These are phyloP conservation scores for Himantopus leucocephalus DNA, from an alignment of 2,113 vertebrate genomes.

Conservation along the genomic window DNA sequence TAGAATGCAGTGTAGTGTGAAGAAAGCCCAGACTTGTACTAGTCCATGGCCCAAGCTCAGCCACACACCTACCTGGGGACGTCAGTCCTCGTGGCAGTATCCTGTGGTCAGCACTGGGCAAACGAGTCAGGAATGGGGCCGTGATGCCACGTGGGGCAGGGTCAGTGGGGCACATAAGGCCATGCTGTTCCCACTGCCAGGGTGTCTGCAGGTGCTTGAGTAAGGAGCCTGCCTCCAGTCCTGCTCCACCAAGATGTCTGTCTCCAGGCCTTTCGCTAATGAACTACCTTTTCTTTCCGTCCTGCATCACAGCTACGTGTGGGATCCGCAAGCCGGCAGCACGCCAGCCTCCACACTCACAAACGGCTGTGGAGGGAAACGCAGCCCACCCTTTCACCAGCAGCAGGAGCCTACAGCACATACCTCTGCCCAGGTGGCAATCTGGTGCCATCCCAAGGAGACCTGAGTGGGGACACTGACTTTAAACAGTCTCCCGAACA, in stretches of 20 bases:
- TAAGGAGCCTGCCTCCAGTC: rapidly evolving
- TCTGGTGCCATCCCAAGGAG: background rate
- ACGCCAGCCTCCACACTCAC: rapidly evolving
- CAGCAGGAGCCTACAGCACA: background rate
- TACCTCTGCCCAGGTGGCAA: background rate
- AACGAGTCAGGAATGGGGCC: rapidly evolving
- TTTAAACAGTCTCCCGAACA: background rate
- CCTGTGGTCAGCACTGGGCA: background rate
- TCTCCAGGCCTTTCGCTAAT: background rate
- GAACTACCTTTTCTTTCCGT: rapidly evolving
- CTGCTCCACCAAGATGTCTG: too few relatives aligned
- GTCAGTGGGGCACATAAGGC: rapidly evolving
- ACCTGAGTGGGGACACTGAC: rapidly evolving
- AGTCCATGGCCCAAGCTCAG: background rate
- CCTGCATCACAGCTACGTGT: rapidly evolving
- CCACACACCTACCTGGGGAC: rapidly evolving
- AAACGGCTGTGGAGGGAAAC: background rate
- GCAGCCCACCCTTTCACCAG: background rate
- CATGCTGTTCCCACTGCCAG: background rate
- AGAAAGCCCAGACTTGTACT: background rate
- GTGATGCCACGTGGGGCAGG: background rate
- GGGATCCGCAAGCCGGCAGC: background rate
- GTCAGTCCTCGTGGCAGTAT: background rate
- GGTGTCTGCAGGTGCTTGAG: rapidly evolving
- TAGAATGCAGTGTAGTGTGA: rapidly evolving